Percentiles rank a stretch among this genome's conserved stretches.
Conservation (phyloP, 2,113 vertebrate genomes). For the Naja naja region DNA sequence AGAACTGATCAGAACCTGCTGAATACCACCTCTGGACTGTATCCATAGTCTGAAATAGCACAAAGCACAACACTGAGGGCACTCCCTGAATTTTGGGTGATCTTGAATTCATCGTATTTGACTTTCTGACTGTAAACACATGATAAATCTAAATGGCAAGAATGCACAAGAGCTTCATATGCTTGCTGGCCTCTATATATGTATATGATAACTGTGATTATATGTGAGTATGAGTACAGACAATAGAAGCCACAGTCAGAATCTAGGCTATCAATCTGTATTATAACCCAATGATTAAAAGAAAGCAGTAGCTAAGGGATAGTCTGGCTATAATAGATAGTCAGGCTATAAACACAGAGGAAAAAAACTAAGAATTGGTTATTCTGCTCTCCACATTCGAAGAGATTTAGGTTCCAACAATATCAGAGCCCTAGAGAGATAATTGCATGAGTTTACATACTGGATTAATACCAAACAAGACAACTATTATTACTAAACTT, state of each 20-base stretch:
- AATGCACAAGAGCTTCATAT: background rate
- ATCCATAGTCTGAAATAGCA: background rate
- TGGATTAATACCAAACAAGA: background rate
- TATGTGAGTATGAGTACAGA: background rate
- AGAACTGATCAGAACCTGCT: too few species aligned
- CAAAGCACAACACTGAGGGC: background rate
- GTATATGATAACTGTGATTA: background rate
- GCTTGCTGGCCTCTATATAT: background rate
- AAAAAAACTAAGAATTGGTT: background rate
- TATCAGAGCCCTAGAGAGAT: background rate
- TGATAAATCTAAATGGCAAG: background rate
- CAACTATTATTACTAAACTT: background rate
- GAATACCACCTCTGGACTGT: background rate
- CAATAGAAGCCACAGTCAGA: background rate
- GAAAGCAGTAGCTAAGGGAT: too few species aligned
- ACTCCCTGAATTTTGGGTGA: background rate
- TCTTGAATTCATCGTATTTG: background rate
- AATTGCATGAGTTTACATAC: background rate
- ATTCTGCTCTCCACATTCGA: background rate
- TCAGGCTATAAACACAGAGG: background rate
- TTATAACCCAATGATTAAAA: background rate
- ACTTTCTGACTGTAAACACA: background rate
- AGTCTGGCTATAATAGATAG: background rate
- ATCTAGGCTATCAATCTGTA: background rate
- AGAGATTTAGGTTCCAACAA: background rate